phyloP scores from a whole-genome alignment of 2,113 vertebrate genomes.

The Protomyctophum bolini region DNA sequence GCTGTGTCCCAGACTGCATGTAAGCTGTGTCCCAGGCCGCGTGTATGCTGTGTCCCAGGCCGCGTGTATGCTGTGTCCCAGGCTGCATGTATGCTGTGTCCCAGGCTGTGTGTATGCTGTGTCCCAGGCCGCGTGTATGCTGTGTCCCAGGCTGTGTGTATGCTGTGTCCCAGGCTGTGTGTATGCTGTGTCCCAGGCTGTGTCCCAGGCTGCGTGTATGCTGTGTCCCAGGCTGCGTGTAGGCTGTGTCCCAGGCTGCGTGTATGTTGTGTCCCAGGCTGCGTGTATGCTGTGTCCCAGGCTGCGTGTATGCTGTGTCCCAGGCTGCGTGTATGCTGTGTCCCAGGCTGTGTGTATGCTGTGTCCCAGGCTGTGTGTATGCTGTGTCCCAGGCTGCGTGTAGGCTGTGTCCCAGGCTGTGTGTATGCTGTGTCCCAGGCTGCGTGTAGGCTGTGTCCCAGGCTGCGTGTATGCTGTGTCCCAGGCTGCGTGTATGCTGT shows the following conservation, averaged over 20 bases:
- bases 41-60: slow-evolving; percentile 10
- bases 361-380: slow-evolving; percentile 6
- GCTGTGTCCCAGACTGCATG: neutral
- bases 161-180: slow-evolving; percentile 6
- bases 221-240: neutral
- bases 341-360: slow-evolving; percentile 13
- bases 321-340: neutral
- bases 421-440: slow-evolving; percentile 10
- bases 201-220: neutral
- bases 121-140: neutral
- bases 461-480: neutral
- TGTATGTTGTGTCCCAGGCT: slow-evolving; percentile 4
- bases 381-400: neutral
- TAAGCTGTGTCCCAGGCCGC: neutral
- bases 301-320: neutral
- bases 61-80: neutral
- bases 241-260: neutral
- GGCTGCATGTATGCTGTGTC: neutral
- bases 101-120: no score
- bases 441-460: neutral
- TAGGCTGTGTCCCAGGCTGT: slow-evolving; percentile 6
- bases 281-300: slow-evolving; percentile 1
- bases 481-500: neutral
- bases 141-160: slow-evolving; percentile 6
- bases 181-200: no score